Evolutionary conservation across 2,113 vertebrate species (phyloP).

Genomic region (Microtus ochrogaster): DNA sequence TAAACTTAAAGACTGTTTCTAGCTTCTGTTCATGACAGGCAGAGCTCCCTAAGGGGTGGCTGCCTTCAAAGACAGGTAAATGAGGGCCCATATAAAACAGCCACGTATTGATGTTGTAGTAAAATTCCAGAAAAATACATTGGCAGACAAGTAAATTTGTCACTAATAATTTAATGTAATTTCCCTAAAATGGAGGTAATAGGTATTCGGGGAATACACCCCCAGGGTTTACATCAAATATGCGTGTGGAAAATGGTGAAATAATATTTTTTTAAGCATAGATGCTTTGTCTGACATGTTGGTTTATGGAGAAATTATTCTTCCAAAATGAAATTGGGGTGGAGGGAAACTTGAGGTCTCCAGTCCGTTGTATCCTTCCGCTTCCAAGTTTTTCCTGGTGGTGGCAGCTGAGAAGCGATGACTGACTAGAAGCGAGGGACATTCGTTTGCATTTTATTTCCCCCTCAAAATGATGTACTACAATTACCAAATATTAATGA

Average conservation of each 20-base stretch:
- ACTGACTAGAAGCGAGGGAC: slow-evolving; percentile 60
- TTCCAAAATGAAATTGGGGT: slow-evolving; percentile 84
- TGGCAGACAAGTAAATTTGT: slow-evolving; percentile 93
- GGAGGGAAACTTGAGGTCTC: slow-evolving; percentile 67
- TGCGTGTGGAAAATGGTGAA: slow-evolving; percentile 88
- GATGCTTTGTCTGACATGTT: slow-evolving; percentile 89
- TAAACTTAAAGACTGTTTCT: slow-evolving; percentile 87
- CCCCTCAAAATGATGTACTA: slow-evolving; percentile 82
- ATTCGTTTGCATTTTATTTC: slow-evolving; percentile 78
- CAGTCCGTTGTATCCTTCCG: slow-evolving; percentile 1
- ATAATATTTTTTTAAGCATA: slow-evolving; percentile 86
- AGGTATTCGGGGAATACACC: slow-evolving; percentile 90
- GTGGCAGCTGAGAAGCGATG: slow-evolving; percentile 40
- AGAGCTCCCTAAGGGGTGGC: slow-evolving; percentile 88
- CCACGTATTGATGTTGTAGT: slow-evolving; percentile 91
- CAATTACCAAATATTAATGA: slow-evolving; percentile 85
- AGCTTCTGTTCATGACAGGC: slow-evolving; percentile 87
- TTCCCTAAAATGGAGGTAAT: slow-evolving; percentile 92
- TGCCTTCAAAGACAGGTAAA: slow-evolving; percentile 90
- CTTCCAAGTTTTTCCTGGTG: slow-evolving; percentile 70
- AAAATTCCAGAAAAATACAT: slow-evolving; percentile 92
- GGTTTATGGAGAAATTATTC: slow-evolving; percentile 88
- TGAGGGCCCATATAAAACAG: slow-evolving; percentile 90
- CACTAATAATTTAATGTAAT: slow-evolving; percentile 93
- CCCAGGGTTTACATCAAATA: slow-evolving; percentile 90